These are phyloP conservation scores for Notocelia uddmanniana DNA, from an alignment of 2,888 invertebrate species.

Conservation along the genomic window DNA sequence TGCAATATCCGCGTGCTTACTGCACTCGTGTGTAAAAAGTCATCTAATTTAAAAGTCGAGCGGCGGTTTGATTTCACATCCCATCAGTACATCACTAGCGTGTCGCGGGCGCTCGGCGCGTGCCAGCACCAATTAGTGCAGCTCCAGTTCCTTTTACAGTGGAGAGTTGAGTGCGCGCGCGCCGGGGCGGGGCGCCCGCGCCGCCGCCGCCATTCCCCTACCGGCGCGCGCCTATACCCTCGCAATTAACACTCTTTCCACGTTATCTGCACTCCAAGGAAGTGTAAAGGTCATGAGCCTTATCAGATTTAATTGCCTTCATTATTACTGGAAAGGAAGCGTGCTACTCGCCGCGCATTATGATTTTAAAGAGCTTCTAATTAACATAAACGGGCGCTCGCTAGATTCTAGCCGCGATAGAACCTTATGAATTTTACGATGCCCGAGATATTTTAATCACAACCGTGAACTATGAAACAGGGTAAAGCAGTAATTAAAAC, in stretches of 20 bases:
- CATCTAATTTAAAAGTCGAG: constrained; percentile 74
- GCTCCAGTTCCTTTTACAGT: constrained; percentile 82
- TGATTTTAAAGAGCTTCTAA: constrained; percentile 76
- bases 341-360: constrained; percentile 74
- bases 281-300: constrained; percentile 82
- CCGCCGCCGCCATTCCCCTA: constrained; percentile 48
- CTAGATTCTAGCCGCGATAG: constrained; percentile 71
- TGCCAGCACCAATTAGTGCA: constrained; percentile 84
- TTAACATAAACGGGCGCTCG: constrained; percentile 75
- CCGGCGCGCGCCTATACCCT: constrained; percentile 43
- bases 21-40: constrained; percentile 73
- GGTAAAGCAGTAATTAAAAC: constrained; percentile 77
- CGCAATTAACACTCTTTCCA: constrained; percentile 73
- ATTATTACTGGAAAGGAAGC: constrained; percentile 77
- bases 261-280: constrained; percentile 68
- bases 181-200: constrained; percentile 58
- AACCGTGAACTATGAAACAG: constrained; percentile 84
- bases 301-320: constrained; percentile 81
- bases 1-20: constrained; percentile 66
- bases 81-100: constrained; percentile 80
- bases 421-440: constrained; percentile 73
- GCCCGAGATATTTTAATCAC: constrained; percentile 78
- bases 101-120: constrained; percentile 79
- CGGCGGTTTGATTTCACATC: constrained; percentile 80
- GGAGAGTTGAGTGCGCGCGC: constrained; percentile 71